Percentiles rank a stretch among this genome's conserved stretches.
Conservation (phyloP, 2,113 vertebrate species). For the Bubalus kerabau region DNA sequence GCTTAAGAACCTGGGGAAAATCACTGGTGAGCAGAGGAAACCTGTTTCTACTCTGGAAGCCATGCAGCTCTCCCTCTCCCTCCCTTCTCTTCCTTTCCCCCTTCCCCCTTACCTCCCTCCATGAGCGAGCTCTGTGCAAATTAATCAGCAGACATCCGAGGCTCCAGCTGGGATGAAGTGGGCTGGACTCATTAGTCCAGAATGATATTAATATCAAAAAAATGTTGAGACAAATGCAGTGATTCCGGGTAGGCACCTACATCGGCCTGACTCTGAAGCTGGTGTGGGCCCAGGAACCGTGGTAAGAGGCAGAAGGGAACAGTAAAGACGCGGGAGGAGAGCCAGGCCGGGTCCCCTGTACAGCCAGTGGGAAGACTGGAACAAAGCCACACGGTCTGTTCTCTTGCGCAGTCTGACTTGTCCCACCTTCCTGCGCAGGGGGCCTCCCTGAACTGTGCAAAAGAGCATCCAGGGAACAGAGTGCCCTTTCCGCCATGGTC, state of each 20-base stretch:
- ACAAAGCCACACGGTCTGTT: background rate
- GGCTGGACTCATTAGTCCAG: constrained; percentile 61
- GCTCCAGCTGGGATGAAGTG: constrained; percentile 67
- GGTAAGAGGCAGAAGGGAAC: background rate
- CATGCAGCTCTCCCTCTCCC: background rate
- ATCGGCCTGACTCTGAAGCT: background rate
- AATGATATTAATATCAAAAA: constrained; percentile 58
- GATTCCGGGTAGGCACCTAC: background rate
- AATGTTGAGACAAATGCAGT: background rate
- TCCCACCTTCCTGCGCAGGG: background rate
- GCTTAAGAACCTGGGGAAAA: background rate
- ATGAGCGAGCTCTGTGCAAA: constrained; percentile 32
- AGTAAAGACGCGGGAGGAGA: accelerated
- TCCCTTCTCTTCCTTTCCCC: too few relatives aligned
- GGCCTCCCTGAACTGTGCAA: background rate
- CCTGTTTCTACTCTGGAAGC: background rate
- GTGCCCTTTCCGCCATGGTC: background rate
- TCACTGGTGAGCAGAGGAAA: background rate
- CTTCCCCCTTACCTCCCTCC: background rate
- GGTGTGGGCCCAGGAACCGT: background rate
- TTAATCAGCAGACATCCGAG: constrained; percentile 63
- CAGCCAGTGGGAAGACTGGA: accelerated
- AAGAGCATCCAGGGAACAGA: background rate
- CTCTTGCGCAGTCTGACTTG: background rate
- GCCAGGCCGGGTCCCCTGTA: background rate